Evolutionary conservation across 2,888 invertebrate species (phyloP), one percentile per base, ranked within the genome.

Genomic region (Hydraecia micacea): DNA sequence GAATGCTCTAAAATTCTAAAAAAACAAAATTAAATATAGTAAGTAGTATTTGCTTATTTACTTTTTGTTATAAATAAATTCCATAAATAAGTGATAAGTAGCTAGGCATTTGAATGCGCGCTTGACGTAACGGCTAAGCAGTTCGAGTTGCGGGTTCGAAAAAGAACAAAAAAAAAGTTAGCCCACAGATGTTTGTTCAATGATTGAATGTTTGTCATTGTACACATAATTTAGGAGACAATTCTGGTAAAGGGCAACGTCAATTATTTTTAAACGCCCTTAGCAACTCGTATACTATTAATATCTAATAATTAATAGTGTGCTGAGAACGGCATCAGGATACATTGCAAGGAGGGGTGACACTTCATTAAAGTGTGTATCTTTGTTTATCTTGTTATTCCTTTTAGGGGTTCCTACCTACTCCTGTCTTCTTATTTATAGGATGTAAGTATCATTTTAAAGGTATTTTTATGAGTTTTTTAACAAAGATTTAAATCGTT

Each of bases 271-370:
- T 28, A 60, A 83, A 36, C 42, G 11, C 36, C 49, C 25, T 11
- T 42, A 66, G 11, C 0, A 28, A n/a, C n/a, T 15, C 7, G 18
- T 25, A 4, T 75, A 52, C 52, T 79, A 83, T 52, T 77, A 79
- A 84, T 79, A 84, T 79, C 28, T 72, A 75, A 62, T 76, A 81
- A 83, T 76, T 85, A 85, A 83, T 83, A 75, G 39, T 58, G 52
- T 69, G 18, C n/a, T 1, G 60, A 25, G 81, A 63, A 68, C 36
- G 60, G 32, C 46, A 69, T 69, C n/a, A 72, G 82, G 42, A 83
- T 63, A 75, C 67, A 63, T 28, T 39, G 63, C 63, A 72, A 85
- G 81, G 82, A 83, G 83, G 77, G 86, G 21, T 72, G 83, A 83
- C 86, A 76, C 63, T 85, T 85, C 58, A 83, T 83, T 83, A 85